These are phyloP conservation scores for mouse (Mus musculus) DNA, from an alignment of 2,113 vertebrate species.

Conservation along the genomic window DNA sequence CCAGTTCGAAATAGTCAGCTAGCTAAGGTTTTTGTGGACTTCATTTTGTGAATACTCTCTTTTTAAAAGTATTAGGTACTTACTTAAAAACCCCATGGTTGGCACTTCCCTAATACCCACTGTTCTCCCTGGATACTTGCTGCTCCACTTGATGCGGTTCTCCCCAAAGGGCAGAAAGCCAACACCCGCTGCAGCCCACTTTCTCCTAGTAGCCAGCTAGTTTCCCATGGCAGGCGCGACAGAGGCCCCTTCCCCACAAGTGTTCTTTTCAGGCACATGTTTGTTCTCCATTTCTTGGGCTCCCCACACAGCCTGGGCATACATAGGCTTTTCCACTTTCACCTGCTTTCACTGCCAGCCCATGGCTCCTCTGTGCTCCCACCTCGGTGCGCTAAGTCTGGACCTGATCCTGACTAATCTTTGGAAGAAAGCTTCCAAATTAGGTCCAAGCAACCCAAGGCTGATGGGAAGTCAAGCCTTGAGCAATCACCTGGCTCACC, in stretches of 20 bases:
- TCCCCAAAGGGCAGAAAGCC: not conserved
- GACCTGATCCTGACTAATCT: constrained; percentile 65
- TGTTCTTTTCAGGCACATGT: not conserved
- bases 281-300: constrained; percentile 27
- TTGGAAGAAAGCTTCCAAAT: constrained; percentile 73
- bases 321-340: not conserved
- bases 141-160: not conserved
- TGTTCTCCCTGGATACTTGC: not conserved
- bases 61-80: not conserved
- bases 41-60: not conserved
- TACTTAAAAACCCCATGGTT: not conserved
- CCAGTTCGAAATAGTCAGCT: not conserved
- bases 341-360: constrained; percentile 55
- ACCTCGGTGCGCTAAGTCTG: constrained; percentile 14
- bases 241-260: not conserved
- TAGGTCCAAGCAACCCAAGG: constrained; percentile 41
- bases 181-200: not conserved
- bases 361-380: constrained; percentile 25
- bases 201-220: not conserved
- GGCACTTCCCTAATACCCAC: not conserved
- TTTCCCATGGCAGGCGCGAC: not conserved
- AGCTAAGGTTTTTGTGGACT: not conserved
- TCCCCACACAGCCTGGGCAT: not conserved
- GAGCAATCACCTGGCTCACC: not conserved
- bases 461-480: not conserved